Evolutionary conservation across 2,888 invertebrate genomes (phyloP).

Genomic region (Microctonus aethiopoides): DNA sequence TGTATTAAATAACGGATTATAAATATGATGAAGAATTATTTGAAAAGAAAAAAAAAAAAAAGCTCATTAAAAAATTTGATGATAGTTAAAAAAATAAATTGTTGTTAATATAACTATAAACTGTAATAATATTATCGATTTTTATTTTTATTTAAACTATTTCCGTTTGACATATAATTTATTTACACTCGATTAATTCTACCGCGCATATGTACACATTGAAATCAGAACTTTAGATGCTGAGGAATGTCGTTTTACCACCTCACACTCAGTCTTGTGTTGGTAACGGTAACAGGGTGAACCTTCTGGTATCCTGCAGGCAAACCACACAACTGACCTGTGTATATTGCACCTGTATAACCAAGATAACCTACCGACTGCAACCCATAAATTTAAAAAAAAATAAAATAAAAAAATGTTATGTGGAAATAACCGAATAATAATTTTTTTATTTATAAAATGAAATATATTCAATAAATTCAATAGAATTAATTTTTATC

Average conservation of each 20-base stretch:
- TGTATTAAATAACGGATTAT: too few species aligned
- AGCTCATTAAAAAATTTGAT: too few species aligned
- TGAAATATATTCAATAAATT: too few species aligned
- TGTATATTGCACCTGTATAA: conserved; percentile 26
- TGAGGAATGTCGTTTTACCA: conserved; percentile 57
- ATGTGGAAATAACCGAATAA: not conserved
- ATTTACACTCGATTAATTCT: conserved; percentile 23
- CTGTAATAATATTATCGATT: not conserved
- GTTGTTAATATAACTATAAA: too few species aligned
- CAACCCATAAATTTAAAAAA: conserved; percentile 23
- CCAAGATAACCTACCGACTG: conserved; percentile 27
- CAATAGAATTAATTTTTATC: too few species aligned
- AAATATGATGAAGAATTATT: too few species aligned
- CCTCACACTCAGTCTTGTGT: conserved; percentile 49
- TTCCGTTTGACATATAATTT: not conserved
- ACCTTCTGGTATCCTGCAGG: conserved; percentile 50
- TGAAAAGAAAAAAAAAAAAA: too few species aligned
- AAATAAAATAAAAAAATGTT: not conserved
- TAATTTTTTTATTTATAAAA: conserved; percentile 2
- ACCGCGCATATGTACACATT: conserved; percentile 34
- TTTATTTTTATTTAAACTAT: not conserved
- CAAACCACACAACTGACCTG: conserved; percentile 40
- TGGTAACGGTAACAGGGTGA: conserved; percentile 54
- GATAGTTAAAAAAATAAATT: too few species aligned
- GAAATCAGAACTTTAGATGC: conserved; percentile 39